Base-by-base conservation (phyloP, 2,888 invertebrate species). In the Pycnomerus fuliginosus region DNA sequence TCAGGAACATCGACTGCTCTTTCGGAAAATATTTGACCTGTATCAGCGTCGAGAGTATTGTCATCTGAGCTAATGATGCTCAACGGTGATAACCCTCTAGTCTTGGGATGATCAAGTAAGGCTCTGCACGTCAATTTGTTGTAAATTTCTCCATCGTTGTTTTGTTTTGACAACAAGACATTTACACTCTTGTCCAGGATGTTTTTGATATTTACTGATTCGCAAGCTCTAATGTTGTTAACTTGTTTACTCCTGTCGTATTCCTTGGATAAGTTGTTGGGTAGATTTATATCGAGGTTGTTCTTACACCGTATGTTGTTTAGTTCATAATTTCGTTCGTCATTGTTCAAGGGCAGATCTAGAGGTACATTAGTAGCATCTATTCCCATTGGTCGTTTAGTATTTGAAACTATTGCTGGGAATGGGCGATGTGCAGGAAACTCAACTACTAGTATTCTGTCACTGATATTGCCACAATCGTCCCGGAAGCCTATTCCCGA, bases 401-500 rank as follows among this genome's bases (percentile, higher is more conserved):
- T 57, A 22, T 55, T 42, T 17, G 48, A 32, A 3, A 53, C 35
- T 25, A 61, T 30, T 3, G 62, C 40, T 3, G 64, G 66, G 16
- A 61, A 51, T 29, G 65, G 67, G 24, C 68, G 59, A 42, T 69
- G 63, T 7, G 74, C 74, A 0, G 82, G 82, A 63, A 87, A 87
- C 64, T 90, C 89, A 0, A 87, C 86, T 0, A 87, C 83, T 17
- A 87, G 69, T 58, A 90, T 89, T 44, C 89, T 76, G 67, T 90
- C 90, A 0, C 88, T 87, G 35, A 90, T 83, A 61, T 88, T 88
- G 5, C 87, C 83, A 59, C 87, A 87, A 60, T 94, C 92, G 60
- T 93, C 93, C 52, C 91, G 83, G 61, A 94, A 94, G 0, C 95
- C 95, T 47, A 96, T 93, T 0, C 96, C 95, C 1, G 94, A 95